Conservation (phyloP, 2,797 vertebrate species). For the Pantherophis alleghaniensis region DNA sequence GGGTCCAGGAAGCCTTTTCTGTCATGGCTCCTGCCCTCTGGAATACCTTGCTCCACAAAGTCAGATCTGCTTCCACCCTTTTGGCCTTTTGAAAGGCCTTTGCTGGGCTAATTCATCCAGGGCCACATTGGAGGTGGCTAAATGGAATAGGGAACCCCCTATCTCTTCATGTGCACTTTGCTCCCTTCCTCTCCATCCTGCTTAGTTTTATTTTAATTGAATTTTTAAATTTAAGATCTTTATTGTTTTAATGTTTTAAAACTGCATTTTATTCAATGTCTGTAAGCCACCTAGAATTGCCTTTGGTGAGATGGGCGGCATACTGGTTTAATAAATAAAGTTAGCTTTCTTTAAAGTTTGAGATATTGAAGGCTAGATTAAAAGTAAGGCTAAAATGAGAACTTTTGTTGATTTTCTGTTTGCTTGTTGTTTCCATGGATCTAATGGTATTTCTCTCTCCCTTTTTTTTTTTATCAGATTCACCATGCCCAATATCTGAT, state of each 20-base stretch:
- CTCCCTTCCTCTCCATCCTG: not conserved
- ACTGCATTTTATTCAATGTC: not conserved
- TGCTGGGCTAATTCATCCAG: not conserved
- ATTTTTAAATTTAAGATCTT: not conserved
- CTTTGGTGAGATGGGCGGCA: not conserved
- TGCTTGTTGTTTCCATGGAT: conserved; percentile 1
- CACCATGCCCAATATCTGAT: conserved; percentile 80
- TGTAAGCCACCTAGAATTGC: not conserved
- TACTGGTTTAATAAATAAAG: not conserved
- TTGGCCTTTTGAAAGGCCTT: not conserved
- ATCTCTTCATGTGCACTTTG: not conserved
- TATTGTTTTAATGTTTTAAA: not conserved
- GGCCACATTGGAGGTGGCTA: not conserved
- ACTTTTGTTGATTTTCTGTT: not conserved
- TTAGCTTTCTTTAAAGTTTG: not conserved
- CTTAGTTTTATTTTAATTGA: not conserved
- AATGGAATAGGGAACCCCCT: not conserved
- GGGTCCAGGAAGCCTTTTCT: not conserved
- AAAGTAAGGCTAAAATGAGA: not conserved
- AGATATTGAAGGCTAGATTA: not conserved
- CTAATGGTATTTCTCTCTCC: not conserved
- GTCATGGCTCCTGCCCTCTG: not conserved
- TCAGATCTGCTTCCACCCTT: not conserved
- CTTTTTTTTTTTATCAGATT: conserved; percentile 73
- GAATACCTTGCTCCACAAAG: not conserved